Evolutionary conservation across 2,113 vertebrate species (phyloP), one percentile per base, ranked within the genome.

Genomic region (Chitala chitala): DNA sequence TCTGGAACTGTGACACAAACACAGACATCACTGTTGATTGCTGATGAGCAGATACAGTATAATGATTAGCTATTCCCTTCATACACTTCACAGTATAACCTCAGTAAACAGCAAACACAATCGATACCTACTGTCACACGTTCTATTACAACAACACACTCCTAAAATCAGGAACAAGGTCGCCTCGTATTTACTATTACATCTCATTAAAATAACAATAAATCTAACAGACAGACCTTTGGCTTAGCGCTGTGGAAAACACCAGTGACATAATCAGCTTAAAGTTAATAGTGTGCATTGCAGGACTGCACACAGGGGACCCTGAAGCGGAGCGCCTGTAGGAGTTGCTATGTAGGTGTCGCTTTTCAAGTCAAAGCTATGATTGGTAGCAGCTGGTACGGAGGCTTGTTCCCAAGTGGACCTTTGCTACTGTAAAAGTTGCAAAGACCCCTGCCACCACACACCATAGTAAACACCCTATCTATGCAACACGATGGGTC

Each of bases 211-310:
- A 55, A 13, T 56, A 15, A 13, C 24, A 55, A 50, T 69, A 66
- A 66, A 54, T 51, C 50, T 31, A 54, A 20, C n/a, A 51, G 31
- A 68, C 31, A 69, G 53, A 68, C 15, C 38, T 26, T 36, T 73
- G 71, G 76, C 53, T 68, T 51, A 13, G n/a, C 71, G 17, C 22
- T 12, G 29, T 48, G 58, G 66, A 75, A 78, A 72, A 44, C 31
- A 20, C 33, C 74, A 83, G 83, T 83, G 84, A 87, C 81, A 79
- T 86, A 86, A 90, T 89, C 79, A 74, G 83, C 81, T 87, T 85
- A 84, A 40, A 56, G 63, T n/a, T 42, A 26, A 55, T 29, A 26
- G 31, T 31, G 42, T 50, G 42, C 42, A 4, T 44, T 17, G 20
- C 29, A 31, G 50, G 38, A 44, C n/a, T 69, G 42, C 42, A 13